Evolutionary conservation across 2,888 invertebrate genomes (phyloP).

Genomic region (Mythimna vitellina): DNA sequence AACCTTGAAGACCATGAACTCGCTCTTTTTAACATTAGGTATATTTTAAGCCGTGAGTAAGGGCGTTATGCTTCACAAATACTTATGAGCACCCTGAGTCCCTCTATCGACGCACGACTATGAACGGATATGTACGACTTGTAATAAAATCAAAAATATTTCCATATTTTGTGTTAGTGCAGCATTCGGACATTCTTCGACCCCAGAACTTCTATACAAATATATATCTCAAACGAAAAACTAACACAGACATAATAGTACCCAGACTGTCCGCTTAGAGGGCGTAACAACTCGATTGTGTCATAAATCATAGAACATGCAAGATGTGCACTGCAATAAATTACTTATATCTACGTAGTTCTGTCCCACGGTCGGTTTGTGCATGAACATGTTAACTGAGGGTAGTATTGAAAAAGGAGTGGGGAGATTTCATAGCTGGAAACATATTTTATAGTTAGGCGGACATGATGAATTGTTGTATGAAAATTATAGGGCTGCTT

Average conservation of each 20-base stretch:
- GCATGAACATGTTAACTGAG: slow-evolving; percentile 40
- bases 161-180: no score
- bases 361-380: slow-evolving; percentile 28
- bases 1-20: no score
- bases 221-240: neutral
- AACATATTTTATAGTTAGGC: neutral
- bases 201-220: neutral
- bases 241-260: slow-evolving; percentile 15
- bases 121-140: no score
- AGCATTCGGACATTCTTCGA: no score
- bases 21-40: no score
- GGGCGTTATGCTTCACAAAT: no score
- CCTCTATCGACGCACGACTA: no score
- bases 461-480: slow-evolving; percentile 1
- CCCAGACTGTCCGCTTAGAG: slow-evolving; percentile 17
- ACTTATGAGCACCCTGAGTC: no score
- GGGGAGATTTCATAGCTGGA: neutral
- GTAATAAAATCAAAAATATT: no score
- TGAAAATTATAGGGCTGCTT: neutral
- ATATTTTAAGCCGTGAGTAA: no score
- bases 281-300: slow-evolving; percentile 37
- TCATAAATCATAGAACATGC: slow-evolving; percentile 57
- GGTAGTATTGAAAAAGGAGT: slow-evolving; percentile 33
- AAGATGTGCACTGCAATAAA: slow-evolving; percentile 50
- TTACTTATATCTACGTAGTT: slow-evolving; percentile 5